Conservation (phyloP, 2,797 vertebrate genomes). For the Forpus xanthops region DNA sequence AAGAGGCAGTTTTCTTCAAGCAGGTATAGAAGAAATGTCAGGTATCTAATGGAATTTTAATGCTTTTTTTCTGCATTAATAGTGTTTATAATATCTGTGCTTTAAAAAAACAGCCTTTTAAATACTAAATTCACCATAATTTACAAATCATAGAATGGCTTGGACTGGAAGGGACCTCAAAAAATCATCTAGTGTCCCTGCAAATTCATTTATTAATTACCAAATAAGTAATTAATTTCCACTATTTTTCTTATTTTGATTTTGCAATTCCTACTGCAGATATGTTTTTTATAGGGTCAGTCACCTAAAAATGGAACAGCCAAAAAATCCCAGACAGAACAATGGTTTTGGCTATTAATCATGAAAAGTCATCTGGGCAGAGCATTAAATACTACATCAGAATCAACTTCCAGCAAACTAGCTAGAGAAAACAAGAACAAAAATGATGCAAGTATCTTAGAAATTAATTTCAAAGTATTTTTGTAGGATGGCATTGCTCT, state of each 20-base stretch:
- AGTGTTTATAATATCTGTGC: not conserved
- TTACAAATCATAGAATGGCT: not conserved
- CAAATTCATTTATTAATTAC: not conserved
- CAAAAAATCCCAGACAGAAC: fast-evolving
- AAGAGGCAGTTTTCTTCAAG: not conserved
- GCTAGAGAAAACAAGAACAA: not conserved
- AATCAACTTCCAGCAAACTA: not conserved
- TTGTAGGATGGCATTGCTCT: not conserved
- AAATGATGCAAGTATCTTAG: not conserved
- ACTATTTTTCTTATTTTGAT: not conserved
- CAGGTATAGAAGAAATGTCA: not conserved
- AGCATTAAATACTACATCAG: not conserved
- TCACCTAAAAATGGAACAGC: not conserved
- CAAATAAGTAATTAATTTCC: not conserved
- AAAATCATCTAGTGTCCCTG: not conserved
- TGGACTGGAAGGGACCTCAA: not conserved
- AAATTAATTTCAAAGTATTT: not conserved
- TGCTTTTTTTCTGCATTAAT: not conserved
- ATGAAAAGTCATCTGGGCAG: not conserved
- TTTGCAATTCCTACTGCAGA: fast-evolving
- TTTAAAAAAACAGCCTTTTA: not conserved
- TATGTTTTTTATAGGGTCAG: not conserved
- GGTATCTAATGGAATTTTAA: not conserved
- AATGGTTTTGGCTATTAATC: not conserved
- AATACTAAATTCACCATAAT: not conserved